Base-by-base conservation (phyloP, 1,140 invertebrate species). In the Megalonaias nervosa region DNA sequence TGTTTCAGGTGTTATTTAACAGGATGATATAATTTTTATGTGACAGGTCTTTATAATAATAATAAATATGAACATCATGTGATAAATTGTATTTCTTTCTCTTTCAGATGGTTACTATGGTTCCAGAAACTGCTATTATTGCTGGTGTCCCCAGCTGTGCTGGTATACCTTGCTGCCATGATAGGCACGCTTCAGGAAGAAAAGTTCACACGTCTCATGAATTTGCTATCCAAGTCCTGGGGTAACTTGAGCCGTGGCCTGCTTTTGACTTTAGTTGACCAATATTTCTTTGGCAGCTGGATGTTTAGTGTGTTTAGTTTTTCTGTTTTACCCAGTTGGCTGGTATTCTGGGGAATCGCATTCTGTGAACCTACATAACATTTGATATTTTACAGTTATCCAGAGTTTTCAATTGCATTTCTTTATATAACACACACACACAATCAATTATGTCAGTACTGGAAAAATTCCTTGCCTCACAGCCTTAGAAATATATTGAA, bases 181-280 rank as follows among this genome's bases (percentile, higher is more conserved):
- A 77, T 88, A 14, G 77, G 80, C 48, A 77, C 57, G 62, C 26
- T 80, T n/a, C 74, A 72, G 48, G 72, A 73, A 23, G 71, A 85
- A 23, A 61, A 82, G 48, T 75, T 69, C 31, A 70, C 71, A 21
- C 67, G 31, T 26, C 14, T 74, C 15, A n/a, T 78, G 31, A 81
- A 83, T n/a, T 77, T 86, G 17, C 58, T 88, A 14, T 66, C 69
- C 6, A 75, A 81, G 56, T 76, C 82, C 9, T 88, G 81, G 82
- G 58, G 38, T 17, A 70, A 62, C 19, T 68, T 86, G 48, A 88
- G 96, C 88, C 94, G 95, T 86, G 94, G 95, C 15, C 92, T 96
- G 17, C 93, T 96, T 82, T 95, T 94, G 84, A 93, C 94, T 65
- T 92, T 97, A 59, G 93, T 96, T 4, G 96, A 98, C 90, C 94